These are phyloP conservation scores for Drosophila mettleri DNA, from an alignment of 2,888 invertebrate genomes.

Conservation along the genomic window DNA sequence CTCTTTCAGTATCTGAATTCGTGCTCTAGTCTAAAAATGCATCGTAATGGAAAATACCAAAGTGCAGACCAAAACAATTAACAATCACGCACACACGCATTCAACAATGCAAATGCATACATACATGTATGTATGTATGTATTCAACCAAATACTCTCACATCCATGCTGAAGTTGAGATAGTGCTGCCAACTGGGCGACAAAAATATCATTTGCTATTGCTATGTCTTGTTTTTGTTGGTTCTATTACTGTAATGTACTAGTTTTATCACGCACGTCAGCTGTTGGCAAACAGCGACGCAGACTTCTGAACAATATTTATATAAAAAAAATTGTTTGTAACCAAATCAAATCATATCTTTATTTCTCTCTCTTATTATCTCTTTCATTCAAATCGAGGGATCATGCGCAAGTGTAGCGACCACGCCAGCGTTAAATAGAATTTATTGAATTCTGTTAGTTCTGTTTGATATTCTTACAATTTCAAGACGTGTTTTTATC, in stretches of 20 bases:
- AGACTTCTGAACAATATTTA: constrained; percentile 23
- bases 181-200: constrained; percentile 51
- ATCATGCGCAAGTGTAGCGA: constrained; percentile 62
- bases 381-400: constrained; percentile 8
- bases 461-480: constrained; percentile 63
- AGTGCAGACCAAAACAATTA: constrained; percentile 62
- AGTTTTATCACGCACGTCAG: constrained; percentile 57
- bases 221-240: constrained; percentile 15
- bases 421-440: not conserved
- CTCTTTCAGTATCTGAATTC: constrained; percentile 5
- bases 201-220: constrained; percentile 41
- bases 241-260: constrained; percentile 25
- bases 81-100: constrained; percentile 19
- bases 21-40: constrained; percentile 39
- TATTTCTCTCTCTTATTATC: constrained; percentile 7
- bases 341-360: constrained; percentile 8
- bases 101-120: not conserved
- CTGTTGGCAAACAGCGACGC: constrained; percentile 38
- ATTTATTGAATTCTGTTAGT: constrained; percentile 41
- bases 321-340: not conserved
- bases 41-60: constrained; percentile 67
- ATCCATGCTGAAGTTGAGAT: constrained; percentile 18
- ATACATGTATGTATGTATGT: not conserved
- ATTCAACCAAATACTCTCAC: not conserved
- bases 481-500: constrained; percentile 66